These are phyloP conservation scores for Mus spretus DNA, from an alignment of 2,797 vertebrate genomes.

Conservation along the genomic window DNA sequence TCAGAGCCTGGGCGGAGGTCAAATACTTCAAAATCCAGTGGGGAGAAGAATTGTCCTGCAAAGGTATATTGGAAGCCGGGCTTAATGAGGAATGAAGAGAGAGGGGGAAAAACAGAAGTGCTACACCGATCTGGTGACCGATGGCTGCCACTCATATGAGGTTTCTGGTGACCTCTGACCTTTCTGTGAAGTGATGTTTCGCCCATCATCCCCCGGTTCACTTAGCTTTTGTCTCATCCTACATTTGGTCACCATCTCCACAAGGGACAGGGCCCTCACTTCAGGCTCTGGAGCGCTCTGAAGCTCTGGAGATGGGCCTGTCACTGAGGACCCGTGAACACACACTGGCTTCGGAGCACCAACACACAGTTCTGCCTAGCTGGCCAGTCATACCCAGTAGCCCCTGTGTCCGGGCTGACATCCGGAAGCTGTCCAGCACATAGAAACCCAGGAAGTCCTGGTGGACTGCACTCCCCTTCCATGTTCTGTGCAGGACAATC, in stretches of 20 bases:
- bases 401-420: slow-evolving; percentile 93
- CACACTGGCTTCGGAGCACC: neutral
- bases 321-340: neutral
- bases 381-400: slow-evolving; percentile 92
- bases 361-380: neutral
- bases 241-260: neutral
- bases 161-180: neutral
- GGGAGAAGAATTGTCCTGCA: slow-evolving; percentile 93
- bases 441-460: slow-evolving; percentile 96
- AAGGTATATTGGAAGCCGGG: neutral
- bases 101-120: neutral
- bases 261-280: neutral
- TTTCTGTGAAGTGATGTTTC: neutral
- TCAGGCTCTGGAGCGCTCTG: slow-evolving; percentile 15
- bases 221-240: neutral
- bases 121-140: neutral
- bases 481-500: slow-evolving; percentile 93
- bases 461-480: slow-evolving; percentile 91
- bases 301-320: neutral
- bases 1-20: slow-evolving; percentile 84
- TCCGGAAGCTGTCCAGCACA: slow-evolving; percentile 90
- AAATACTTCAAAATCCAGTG: slow-evolving; percentile 91
- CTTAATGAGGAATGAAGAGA: neutral
- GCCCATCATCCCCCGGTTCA: neutral
- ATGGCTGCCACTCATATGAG: neutral